Evolutionary conservation across 1,140 invertebrate species (phyloP).

Genomic region (Pseudoatta argentina): DNA sequence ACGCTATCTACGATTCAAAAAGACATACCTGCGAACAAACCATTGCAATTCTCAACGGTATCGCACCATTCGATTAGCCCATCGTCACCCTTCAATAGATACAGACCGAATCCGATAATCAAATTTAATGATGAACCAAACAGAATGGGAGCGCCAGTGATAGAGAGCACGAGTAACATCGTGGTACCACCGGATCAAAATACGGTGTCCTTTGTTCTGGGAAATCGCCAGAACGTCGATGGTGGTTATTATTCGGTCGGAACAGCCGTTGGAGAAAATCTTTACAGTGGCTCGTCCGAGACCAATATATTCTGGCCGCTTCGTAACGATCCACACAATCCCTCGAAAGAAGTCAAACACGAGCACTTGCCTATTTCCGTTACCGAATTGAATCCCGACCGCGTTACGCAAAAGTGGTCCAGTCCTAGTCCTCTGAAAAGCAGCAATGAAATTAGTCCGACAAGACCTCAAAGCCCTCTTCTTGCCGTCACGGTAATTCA

Average conservation of each 20-base stretch:
- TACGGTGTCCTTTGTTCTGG: constrained; percentile 89
- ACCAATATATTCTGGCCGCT: constrained; percentile 81
- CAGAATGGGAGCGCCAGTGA: constrained; percentile 51
- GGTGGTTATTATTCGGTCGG: constrained; percentile 85
- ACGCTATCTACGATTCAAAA: constrained; percentile 21
- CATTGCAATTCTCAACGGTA: not conserved
- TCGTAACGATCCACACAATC: constrained; percentile 42
- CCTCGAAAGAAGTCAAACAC: constrained; percentile 1
- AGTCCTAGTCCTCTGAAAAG: constrained; percentile 15
- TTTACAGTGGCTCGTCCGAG: constrained; percentile 78
- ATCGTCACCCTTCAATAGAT: constrained; percentile 75
- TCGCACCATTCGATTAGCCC: constrained; percentile 68
- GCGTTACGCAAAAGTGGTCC: constrained; percentile 73
- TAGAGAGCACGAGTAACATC: constrained; percentile 88
- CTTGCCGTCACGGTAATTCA: not conserved
- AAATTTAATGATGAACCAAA: constrained; percentile 52
- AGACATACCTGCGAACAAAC: not conserved
- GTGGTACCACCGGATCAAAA: constrained; percentile 89
- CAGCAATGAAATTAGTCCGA: constrained; percentile 56
- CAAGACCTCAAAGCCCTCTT: constrained; percentile 32
- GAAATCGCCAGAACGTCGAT: constrained; percentile 88
- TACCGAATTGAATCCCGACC: constrained; percentile 66
- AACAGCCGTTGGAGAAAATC: constrained; percentile 84
- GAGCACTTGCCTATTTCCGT: constrained; percentile 74
- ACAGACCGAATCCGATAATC: constrained; percentile 51